Evolutionary conservation across 2,797 vertebrate genomes (phyloP), one percentile per base, ranked within the genome.

Genomic region (Lithobates pipiens): DNA sequence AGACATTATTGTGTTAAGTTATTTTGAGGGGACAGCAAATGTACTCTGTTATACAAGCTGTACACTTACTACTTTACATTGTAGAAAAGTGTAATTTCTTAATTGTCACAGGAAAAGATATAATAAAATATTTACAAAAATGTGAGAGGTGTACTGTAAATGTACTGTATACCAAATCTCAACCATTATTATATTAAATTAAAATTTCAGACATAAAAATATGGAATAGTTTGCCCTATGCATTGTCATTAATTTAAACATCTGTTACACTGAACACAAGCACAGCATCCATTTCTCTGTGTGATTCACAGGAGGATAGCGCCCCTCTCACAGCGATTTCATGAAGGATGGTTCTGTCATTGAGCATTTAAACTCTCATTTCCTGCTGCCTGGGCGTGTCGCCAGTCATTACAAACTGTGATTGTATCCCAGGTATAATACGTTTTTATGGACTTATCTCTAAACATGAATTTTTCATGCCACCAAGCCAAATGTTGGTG

Each of bases 291-390:
- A 81, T 81, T 80, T 76, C 70, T 71, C 73, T 70, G 72, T 69
- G 46, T 42, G 78, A 82, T 61, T 81, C 78, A 25, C 72, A 70
- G 73, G 77, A 68, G 76, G 70, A 80, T 54, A 44, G 65, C 63
- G 34, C 69, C 81, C 70, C 39, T 25, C 34, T 68, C 70, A 70
- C 57, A 79, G 63, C 74, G 81, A 80, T 76, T 75, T 80, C 74
- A 80, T 83, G 81, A 87, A 80, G 76, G 81, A 87, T 80, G 70
- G 63, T n/a, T 83, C 81, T 87, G 76, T 87, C 85, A 83, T 61
- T 23, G 18, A 80, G 76, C 81, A 76, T 80, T 87, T 87, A 87
- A 83, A 87, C 85, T 83, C 69, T 84, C 86, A 80, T 87, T 84
- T 84, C 81, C 81, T 76, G 63, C 61, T 76, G 76, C 72, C 86